These are phyloP conservation scores for Thamnophis sirtalis DNA, from an alignment of 2,113 vertebrate species.

Conservation along the genomic window DNA sequence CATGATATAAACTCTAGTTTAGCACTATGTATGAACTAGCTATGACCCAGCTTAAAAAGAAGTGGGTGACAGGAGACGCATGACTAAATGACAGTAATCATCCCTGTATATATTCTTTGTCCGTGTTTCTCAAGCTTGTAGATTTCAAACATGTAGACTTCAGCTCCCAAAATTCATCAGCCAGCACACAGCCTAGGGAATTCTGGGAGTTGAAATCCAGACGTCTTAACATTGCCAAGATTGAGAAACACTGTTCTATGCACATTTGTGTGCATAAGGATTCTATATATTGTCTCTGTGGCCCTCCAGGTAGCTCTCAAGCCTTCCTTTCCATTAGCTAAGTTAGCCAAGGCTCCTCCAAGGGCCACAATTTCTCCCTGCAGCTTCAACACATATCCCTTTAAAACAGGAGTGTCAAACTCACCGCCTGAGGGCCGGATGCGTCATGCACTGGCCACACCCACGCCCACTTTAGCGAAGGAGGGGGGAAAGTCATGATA, in stretches of 20 bases:
- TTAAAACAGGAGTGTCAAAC: neutral
- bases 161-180: neutral
- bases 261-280: neutral
- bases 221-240: neutral
- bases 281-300: neutral
- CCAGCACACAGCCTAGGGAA: neutral
- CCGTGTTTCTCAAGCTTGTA: neutral
- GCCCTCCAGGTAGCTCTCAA: neutral
- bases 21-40: neutral
- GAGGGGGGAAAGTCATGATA: no score
- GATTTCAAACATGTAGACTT: neutral
- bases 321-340: neutral
- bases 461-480: no score
- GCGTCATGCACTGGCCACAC: no score
- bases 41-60: neutral
- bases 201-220: neutral
- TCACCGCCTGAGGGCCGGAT: no score
- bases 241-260: neutral
- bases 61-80: neutral
- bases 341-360: neutral
- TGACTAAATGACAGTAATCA: neutral
- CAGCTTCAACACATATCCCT: neutral
- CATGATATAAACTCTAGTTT: neutral
- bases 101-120: neutral
- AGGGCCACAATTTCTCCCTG: fast-evolving